Evolutionary conservation across 2,888 invertebrate species (phyloP), one percentile per base, ranked within the genome.

Genomic region (Blastobasis lacticolella): DNA sequence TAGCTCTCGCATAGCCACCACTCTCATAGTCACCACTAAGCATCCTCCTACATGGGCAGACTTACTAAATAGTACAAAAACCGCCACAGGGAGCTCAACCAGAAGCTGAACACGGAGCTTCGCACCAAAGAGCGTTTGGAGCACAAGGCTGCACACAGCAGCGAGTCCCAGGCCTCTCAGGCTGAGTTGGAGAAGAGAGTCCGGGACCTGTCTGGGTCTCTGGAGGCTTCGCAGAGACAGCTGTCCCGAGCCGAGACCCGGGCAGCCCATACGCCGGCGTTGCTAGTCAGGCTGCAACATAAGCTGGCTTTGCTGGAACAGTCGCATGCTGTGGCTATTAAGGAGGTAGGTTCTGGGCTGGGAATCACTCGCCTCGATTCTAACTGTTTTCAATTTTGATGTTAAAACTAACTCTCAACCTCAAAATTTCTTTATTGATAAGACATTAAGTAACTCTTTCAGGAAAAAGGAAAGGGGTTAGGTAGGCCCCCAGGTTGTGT

Each of bases 51-150:
- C 23, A 3, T 2, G n/a, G 23, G 23, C 23, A 23, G 23, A 23
- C 23, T 23, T 3, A 23, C 23, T 23, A 23, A 23, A 23, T 23
- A 23, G 1, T 3, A 23, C 23, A 23, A 23, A 23, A 23, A 23
- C 23, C 23, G 23, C 23, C 85, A 45, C 68, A 92, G 95, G 61
- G 96, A 96, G 73, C 75, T 96, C 6, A 95, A 97, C 68, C 90
- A 93, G 64, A 89, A 95, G 51, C 81, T 95, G 49, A 91, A 92
- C 23, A 91, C 92, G 54, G 96, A 96, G 69, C 90, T 94, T 37
- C 91, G 91, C 58, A 88, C 90, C 0, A 94, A 93, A 69, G 95
- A 95, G 68, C 91, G 92, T 55, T 80, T 94, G 5, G 95, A 96
- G 74, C 86, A 89, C 52, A 87, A 79, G 60, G 81, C 81, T 8